A percentile compares a stretch with the other conserved stretches of the same genome.
Conservation (phyloP, 1,140 invertebrate genomes). For the Probaryconus sp. region DNA sequence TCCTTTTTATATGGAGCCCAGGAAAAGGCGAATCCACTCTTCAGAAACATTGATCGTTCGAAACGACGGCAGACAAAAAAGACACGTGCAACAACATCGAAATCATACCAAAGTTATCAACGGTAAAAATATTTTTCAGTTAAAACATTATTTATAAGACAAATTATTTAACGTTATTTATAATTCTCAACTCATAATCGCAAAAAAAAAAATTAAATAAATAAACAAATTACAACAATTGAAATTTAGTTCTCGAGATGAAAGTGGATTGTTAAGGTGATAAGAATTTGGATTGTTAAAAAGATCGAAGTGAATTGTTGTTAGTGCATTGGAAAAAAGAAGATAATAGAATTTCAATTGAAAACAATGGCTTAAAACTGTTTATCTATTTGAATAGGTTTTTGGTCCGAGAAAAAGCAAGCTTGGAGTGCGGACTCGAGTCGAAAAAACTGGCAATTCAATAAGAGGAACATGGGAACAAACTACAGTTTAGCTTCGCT, state of each 20-base stretch:
- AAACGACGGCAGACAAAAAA: constrained; percentile 68
- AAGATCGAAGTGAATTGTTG: too few relatives aligned
- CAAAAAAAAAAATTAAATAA: too few relatives aligned
- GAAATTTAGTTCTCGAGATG: too few relatives aligned
- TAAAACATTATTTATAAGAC: not conserved
- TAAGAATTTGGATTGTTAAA: too few relatives aligned
- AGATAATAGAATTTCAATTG: too few relatives aligned
- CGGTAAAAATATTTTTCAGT: constrained; percentile 53
- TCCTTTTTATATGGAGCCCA: constrained; percentile 87
- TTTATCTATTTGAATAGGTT: constrained; percentile 70
- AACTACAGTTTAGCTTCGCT: constrained; percentile 70
- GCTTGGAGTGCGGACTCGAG: constrained; percentile 88
- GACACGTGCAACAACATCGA: constrained; percentile 70
- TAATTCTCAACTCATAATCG: too few relatives aligned
- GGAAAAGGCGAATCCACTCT: constrained; percentile 85
- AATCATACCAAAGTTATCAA: constrained; percentile 59
- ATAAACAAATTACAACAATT: too few relatives aligned
- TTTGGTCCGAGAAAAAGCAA: constrained; percentile 84
- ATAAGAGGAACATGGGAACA: constrained; percentile 80
- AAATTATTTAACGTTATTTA: constrained; percentile 12
- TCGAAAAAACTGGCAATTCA: constrained; percentile 85
- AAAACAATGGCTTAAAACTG: too few relatives aligned
- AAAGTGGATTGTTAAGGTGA: too few relatives aligned
- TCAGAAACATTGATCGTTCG: constrained; percentile 84
- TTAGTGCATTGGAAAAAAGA: too few relatives aligned